Base-by-base conservation (phyloP, 2,113 vertebrate genomes). In the Vulpes lagopus region DNA sequence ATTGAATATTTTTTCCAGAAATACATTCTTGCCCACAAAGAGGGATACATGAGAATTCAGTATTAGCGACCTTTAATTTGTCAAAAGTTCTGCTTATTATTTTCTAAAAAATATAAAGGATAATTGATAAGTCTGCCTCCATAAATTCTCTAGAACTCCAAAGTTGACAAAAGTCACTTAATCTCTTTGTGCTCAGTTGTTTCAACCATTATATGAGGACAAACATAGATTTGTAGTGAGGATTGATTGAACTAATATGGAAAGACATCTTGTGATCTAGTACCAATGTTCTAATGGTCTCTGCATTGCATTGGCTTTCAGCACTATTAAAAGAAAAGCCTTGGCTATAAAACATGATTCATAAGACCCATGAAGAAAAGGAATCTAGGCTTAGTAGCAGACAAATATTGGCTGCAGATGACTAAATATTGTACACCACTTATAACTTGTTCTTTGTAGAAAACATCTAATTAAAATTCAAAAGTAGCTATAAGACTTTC, bases 391-490 rank as follows among this genome's bases (percentile, higher is more conserved):
- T 5, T 91, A 30, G 4, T 84, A 3, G 43, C 19, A 53, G 2
- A 67, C 2, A 51, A 38, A 80, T 30, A 25, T 15, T 53, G 9
- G 2, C 11, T 62, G 3, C 3, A 65, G 32, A 25, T 62, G 12
- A 82, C 16, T 60, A 27, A 93, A 53, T 27, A 67, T 2, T 32
- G 0, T 78, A 62, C 79, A 67, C 20, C 27, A 49, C 22, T 0
- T 49, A 53, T 64, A 91, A 85, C 17, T 89, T 74, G 62, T 94
- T 17, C n/a, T 65, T 43, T 93, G 9, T 64, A 80, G 43, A 57
- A 94, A 87, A 59, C 25, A 78, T 35, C n/a, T 22, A 30, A 53
- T 71, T 96, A 92, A 74, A 91, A 93, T 93, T 55, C n/a, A 55
- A 38, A 96, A 89, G 57, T 67, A 96, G 43, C 4, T 27, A 38